Base-by-base conservation (phyloP, 2,797 vertebrate species). In the Jordanella pulchra region DNA sequence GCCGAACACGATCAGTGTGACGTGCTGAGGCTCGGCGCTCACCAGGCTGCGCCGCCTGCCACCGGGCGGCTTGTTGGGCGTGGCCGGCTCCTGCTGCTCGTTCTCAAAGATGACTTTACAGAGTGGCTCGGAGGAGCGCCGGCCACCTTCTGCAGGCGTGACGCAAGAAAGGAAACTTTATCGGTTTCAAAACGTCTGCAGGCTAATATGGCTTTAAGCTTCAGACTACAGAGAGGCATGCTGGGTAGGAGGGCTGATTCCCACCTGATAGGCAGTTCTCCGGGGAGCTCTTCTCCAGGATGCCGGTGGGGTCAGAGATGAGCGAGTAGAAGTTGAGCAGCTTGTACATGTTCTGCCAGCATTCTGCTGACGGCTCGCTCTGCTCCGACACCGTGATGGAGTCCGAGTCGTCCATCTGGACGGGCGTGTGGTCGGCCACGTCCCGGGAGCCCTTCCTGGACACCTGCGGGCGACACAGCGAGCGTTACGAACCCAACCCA, bases 261-360 rank as follows among this genome's bases (percentile, higher is more conserved):
- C 72, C 81, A 95, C 95, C 94, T 89, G 93, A 73, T 10, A 93
- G 86, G 75, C 83, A 91, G 92, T 95, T 93, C 89, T 98, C 97
- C 2, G 91, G 92, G 45, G 97, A 97, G 85, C 95, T 95, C 81
- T 97, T 99, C 82, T 99, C 97, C 88, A 99, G 88, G 91, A 99
- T 98, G 69, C 97, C 97, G 0, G 97, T 98, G 72, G 98, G 98
- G 88, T 99, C 97, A 0, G 98, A 99, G 90, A 99, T 99, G 82
- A 99, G 96, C 0, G 98, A 99, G 86, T 99, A 99, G 90, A 99
- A 99, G 93, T 99, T 99, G 68, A 99, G 93, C 17, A 99, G 93
- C 84, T 99, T 99, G 91, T 99, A 99, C 98, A 99, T 99, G 78
- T 99, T 99, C 91, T 99, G 98, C 98, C 98, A 99, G 88, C 98